Evolutionary conservation across 1,140 invertebrate genomes (phyloP).

Genomic region (Cylas formicarius): DNA sequence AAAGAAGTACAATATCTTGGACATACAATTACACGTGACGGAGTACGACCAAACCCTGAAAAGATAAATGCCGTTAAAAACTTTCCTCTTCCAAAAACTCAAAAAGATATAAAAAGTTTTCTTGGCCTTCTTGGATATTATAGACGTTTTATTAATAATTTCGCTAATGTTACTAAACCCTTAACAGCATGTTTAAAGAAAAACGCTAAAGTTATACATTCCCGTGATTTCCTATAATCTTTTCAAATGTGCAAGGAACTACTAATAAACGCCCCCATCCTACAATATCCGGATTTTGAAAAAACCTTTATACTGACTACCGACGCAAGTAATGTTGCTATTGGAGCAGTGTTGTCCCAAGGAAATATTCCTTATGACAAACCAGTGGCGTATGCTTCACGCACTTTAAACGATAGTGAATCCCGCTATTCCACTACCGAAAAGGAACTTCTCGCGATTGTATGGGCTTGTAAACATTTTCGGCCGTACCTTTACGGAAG

Average conservation of each 20-base stretch:
- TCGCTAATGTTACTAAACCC: constrained; percentile 16
- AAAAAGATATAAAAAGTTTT: constrained; percentile 15
- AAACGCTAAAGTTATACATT: constrained; percentile 1
- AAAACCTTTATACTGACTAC: constrained; percentile 37
- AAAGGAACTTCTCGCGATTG: constrained; percentile 13
- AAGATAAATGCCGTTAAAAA: constrained; percentile 13
- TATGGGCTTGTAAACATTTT: constrained; percentile 18
- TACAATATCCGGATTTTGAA: constrained; percentile 38
- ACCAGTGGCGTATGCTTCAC: constrained; percentile 9
- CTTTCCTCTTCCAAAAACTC: constrained; percentile 13
- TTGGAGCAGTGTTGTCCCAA: constrained; percentile 39
- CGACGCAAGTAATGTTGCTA: constrained; percentile 35
- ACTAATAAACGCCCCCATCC: constrained; percentile 23
- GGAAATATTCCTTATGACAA: constrained; percentile 4
- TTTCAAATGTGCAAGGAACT: constrained; percentile 1
- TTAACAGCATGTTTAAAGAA: constrained; percentile 11
- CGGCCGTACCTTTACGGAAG: constrained; percentile 13
- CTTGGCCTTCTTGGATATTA: constrained; percentile 12
- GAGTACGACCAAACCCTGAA: constrained; percentile 12
- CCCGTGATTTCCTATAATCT: not conserved
- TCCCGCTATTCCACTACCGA: constrained; percentile 13
- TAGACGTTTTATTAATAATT: constrained; percentile 8
- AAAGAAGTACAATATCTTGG: constrained; percentile 12
- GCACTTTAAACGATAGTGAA: constrained; percentile 13
- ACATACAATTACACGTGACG: constrained; percentile 10